A percentile compares a stretch with the other conserved stretches of the same genome.
These are phyloP conservation scores for Eciton burchellii DNA, from an alignment of 1,140 invertebrate genomes.

Conservation along the genomic window DNA sequence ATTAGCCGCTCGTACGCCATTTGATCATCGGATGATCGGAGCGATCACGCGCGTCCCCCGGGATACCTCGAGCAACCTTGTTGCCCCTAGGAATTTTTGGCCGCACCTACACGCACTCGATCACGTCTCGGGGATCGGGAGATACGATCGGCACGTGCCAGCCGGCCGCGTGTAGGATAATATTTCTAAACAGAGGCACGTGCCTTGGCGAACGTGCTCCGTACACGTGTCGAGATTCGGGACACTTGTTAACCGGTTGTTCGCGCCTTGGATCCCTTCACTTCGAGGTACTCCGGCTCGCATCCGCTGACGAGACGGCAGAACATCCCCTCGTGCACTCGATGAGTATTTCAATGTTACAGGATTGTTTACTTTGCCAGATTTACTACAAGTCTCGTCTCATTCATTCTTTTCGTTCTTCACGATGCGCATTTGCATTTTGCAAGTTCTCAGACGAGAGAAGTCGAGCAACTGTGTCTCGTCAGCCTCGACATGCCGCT, in stretches of 20 bases:
- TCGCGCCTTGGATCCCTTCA: background rate
- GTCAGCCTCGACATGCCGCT: background rate
- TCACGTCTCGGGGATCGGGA: slow-evolving; percentile 62
- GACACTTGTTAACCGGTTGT: slow-evolving; percentile 49
- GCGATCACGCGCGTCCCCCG: background rate
- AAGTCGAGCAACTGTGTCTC: no score
- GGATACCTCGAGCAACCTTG: background rate
- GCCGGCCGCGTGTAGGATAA: slow-evolving; percentile 68
- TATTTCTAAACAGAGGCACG: slow-evolving; percentile 77
- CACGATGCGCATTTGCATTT: no score
- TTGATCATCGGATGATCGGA: slow-evolving; percentile 5
- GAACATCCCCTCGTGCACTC: background rate
- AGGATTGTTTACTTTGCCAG: background rate
- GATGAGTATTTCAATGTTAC: background rate
- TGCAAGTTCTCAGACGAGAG: no score
- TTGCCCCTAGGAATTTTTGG: slow-evolving; percentile 12
- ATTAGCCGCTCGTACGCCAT: background rate
- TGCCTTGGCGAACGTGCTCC: slow-evolving; percentile 58
- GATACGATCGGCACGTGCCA: slow-evolving; percentile 73
- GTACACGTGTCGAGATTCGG: slow-evolving; percentile 68
- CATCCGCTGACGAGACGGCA: background rate
- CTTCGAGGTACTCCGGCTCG: background rate
- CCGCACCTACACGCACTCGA: slow-evolving; percentile 35
- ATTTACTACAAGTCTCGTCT: background rate
- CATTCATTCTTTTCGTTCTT: background rate